phyloP scores from a whole-genome alignment of 2,797 vertebrate species.

The Thripadectes ignobilis region DNA sequence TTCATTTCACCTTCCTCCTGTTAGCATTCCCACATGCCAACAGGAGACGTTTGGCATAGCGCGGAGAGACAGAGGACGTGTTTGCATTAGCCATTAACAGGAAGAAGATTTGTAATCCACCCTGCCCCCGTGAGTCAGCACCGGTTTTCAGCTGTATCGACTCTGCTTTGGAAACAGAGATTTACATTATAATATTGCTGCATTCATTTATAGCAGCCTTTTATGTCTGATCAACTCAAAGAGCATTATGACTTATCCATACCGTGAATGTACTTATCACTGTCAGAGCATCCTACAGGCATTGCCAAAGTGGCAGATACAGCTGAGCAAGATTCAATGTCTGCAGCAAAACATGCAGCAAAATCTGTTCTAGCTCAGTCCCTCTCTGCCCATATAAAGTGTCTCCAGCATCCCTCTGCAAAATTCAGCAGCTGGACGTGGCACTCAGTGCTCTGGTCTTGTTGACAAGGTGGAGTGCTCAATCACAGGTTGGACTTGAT shows the following conservation, averaged over 20 bases:
- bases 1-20: slow-evolving; percentile 17
- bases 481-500: fast-evolving
- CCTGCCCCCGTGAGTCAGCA: neutral
- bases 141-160: fast-evolving
- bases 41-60: neutral
- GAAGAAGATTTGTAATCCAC: neutral
- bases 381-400: neutral
- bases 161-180: neutral
- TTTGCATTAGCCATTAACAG: neutral
- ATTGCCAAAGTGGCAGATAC: neutral
- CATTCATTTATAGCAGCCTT: neutral
- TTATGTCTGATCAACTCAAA: neutral
- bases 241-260: neutral
- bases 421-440: fast-evolving
- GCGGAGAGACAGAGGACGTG: fast-evolving
- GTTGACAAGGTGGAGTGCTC: fast-evolving
- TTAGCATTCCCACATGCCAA: neutral
- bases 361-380: neutral
- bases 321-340: neutral
- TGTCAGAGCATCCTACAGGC: neutral
- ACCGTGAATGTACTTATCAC: neutral
- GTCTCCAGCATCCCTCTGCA: neutral
- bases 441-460: fast-evolving
- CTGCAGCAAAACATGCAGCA: neutral
- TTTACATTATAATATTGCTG: neutral